These are phyloP conservation scores for Calypte anna DNA, from an alignment of 2,113 vertebrate genomes.

Conservation along the genomic window DNA sequence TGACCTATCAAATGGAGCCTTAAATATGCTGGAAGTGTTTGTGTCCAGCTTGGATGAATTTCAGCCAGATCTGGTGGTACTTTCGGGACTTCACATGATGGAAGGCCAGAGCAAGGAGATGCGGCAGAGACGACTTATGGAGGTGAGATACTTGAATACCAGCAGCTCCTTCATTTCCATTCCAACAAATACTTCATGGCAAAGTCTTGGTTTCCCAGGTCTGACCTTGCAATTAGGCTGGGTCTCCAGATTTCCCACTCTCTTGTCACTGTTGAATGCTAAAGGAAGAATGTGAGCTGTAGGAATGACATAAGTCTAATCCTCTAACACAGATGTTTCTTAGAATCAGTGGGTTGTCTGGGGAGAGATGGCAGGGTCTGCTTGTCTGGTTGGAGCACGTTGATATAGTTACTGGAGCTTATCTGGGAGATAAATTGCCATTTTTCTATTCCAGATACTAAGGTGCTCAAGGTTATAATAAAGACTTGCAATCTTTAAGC, in stretches of 20 bases:
- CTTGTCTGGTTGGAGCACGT: neutral
- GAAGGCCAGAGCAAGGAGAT: constrained; percentile 89
- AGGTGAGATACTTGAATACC: constrained; percentile 74
- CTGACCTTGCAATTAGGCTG: neutral
- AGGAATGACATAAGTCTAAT: neutral
- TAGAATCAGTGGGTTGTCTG: neutral
- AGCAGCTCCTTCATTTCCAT: neutral
- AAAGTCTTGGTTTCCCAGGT: neutral
- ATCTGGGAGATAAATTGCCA: neutral
- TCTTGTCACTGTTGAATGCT: neutral
- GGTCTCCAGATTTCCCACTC: neutral
- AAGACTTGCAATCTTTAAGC: neutral
- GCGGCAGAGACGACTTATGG: constrained; percentile 85
- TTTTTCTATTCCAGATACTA: neutral
- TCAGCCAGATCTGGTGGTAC: constrained; percentile 91
- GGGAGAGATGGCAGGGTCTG: neutral
- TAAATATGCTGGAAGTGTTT: constrained; percentile 91
- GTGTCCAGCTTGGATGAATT: constrained; percentile 94
- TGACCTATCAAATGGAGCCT: constrained; percentile 91
- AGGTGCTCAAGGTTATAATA: neutral
- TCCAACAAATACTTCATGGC: neutral
- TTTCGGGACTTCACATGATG: constrained; percentile 99
- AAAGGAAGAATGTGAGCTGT: neutral
- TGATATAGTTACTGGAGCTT: neutral
- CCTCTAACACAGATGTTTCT: neutral